These are phyloP conservation scores for Pseudochirops cupreus DNA, from an alignment of 2,797 vertebrate species.

Conservation along the genomic window DNA sequence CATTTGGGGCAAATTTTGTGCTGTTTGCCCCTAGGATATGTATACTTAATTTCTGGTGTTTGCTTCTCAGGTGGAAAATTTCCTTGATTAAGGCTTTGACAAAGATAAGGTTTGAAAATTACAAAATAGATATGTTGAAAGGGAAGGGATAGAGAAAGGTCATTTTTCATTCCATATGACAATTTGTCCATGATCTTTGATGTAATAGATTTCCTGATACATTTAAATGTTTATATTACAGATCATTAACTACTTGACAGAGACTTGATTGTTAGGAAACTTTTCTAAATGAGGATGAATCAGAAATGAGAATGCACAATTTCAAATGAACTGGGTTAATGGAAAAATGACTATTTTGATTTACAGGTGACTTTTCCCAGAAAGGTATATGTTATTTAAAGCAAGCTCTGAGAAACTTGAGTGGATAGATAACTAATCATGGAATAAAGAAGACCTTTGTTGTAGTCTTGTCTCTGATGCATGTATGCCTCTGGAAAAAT, in stretches of 20 bases:
- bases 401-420: no score
- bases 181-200: not conserved
- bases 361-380: no score
- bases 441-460: no score
- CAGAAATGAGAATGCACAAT: not conserved
- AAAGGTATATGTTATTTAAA: no score
- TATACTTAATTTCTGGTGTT: not conserved
- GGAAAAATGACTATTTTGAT: not conserved
- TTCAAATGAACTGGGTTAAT: not conserved
- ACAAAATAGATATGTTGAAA: not conserved
- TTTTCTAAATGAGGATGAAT: not conserved
- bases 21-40: not conserved
- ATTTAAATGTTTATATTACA: not conserved
- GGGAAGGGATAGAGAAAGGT: not conserved
- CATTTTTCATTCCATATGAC: not conserved
- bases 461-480: no score
- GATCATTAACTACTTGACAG: not conserved
- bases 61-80: not conserved
- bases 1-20: not conserved
- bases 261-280: not conserved
- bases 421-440: no score
- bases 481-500: no score
- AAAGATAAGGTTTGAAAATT: not conserved
- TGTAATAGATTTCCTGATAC: not conserved
- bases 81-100: not conserved